Conservation (phyloP, 2,888 invertebrate genomes). For the Athalia circularis region DNA sequence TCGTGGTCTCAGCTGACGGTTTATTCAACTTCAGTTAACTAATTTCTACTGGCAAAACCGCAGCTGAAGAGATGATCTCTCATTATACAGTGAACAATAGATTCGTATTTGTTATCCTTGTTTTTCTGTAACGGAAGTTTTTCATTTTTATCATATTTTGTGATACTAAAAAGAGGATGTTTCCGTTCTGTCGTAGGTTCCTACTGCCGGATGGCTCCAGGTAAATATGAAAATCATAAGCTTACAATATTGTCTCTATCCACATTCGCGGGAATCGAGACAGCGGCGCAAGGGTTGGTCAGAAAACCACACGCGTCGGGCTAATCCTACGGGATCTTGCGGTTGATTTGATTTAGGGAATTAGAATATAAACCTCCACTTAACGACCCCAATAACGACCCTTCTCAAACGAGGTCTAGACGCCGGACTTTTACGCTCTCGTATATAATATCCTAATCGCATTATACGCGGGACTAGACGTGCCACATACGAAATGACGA, state of each 20-base stretch:
- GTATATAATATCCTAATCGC: slow-evolving; percentile 19
- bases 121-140: neutral
- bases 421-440: neutral
- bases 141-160: neutral
- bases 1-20: neutral
- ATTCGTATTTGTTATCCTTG: neutral
- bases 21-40: slow-evolving; percentile 15
- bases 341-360: neutral
- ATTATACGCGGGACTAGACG: neutral
- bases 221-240: slow-evolving; percentile 59
- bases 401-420: slow-evolving; percentile 27
- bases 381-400: slow-evolving; percentile 35
- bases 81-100: neutral
- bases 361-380: slow-evolving; percentile 23
- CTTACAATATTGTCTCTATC: neutral
- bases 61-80: neutral
- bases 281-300: neutral
- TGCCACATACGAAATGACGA: neutral
- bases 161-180: slow-evolving; percentile 1
- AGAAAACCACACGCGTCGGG: slow-evolving; percentile 9
- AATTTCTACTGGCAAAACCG: neutral
- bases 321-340: slow-evolving; percentile 11
- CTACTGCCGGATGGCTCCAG: slow-evolving; percentile 70
- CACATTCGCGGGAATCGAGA: neutral
- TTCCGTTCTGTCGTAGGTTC: slow-evolving; percentile 62